phyloP scores from a whole-genome alignment of 2,113 vertebrate genomes.

The Melanotaenia duboulayi region DNA sequence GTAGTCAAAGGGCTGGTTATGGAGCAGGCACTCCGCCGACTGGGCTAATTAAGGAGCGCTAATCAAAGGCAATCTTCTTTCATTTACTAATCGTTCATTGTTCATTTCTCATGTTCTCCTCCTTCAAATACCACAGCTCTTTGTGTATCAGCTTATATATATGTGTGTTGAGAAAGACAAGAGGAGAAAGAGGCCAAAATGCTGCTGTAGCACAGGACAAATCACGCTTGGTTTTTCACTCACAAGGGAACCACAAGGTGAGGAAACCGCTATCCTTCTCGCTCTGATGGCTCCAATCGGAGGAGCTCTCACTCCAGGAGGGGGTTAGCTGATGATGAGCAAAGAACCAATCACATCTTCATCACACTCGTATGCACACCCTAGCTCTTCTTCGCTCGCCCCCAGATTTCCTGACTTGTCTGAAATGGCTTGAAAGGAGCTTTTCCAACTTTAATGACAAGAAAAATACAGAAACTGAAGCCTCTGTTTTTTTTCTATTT shows the following conservation, averaged over 20 bases:
- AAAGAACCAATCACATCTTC: slow-evolving; percentile 10
- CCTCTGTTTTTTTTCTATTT: background rate
- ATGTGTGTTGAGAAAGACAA: slow-evolving; percentile 14
- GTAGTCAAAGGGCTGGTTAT: slow-evolving; percentile 41
- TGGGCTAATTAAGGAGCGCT: slow-evolving; percentile 70
- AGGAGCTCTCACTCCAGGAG: slow-evolving; percentile 13
- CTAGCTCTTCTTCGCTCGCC: background rate
- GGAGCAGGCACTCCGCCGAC: slow-evolving; percentile 49
- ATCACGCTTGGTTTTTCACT: slow-evolving; percentile 2
- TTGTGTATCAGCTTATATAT: slow-evolving; percentile 17
- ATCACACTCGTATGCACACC: background rate
- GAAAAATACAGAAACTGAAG: background rate
- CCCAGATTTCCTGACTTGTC: background rate
- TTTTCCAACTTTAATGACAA: slow-evolving; percentile 5
- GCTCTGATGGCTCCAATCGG: slow-evolving; percentile 43
- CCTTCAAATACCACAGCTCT: slow-evolving; percentile 44
- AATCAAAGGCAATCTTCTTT: slow-evolving; percentile 75
- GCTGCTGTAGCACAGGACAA: slow-evolving; percentile 15
- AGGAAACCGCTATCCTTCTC: slow-evolving; percentile 28
- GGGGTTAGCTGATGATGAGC: slow-evolving; percentile 6
- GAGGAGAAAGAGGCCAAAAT: background rate
- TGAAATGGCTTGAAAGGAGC: slow-evolving; percentile 11
- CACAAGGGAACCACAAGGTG: slow-evolving; percentile 15
- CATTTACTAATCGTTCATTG: slow-evolving; percentile 66
- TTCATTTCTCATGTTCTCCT: slow-evolving; percentile 54